Evolutionary conservation across 2,113 vertebrate genomes (phyloP).

Genomic region (Passer montanus): DNA sequence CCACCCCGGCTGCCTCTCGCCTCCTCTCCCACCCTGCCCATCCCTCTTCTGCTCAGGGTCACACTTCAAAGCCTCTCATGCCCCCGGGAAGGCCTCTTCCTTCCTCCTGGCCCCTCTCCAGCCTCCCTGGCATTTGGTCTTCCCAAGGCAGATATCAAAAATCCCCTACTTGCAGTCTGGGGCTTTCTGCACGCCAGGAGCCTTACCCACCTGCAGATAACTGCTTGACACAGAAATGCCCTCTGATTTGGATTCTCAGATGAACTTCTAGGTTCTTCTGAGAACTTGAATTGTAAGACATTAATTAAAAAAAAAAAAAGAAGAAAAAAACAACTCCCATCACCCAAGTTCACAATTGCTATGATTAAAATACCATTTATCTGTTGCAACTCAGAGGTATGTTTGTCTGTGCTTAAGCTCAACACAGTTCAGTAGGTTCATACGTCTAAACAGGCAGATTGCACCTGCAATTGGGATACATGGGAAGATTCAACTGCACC

Average conservation of each 20-base stretch:
- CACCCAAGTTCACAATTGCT: background rate
- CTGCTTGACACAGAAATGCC: background rate
- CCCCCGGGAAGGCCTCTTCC: background rate
- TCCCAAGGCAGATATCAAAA: conserved; percentile 6
- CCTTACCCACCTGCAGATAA: background rate
- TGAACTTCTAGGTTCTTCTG: background rate
- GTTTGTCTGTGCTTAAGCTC: background rate
- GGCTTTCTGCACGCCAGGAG: background rate
- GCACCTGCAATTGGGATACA: background rate
- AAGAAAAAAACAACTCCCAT: background rate
- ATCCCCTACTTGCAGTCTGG: background rate
- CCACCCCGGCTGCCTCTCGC: accelerated
- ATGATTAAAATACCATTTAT: background rate
- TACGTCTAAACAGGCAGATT: background rate
- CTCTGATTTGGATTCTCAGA: background rate
- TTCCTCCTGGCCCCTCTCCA: conserved; percentile 49
- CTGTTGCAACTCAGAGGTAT: background rate
- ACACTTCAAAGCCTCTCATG: background rate
- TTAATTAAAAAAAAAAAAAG: background rate
- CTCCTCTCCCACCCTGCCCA: background rate
- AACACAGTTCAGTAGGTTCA: background rate
- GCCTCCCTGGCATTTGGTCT: background rate
- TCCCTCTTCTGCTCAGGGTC: background rate
- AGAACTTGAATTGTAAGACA: background rate
- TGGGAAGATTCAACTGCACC: background rate